Evolutionary conservation across 2,888 invertebrate genomes (phyloP).

Genomic region (Ichneumoninae sp.): DNA sequence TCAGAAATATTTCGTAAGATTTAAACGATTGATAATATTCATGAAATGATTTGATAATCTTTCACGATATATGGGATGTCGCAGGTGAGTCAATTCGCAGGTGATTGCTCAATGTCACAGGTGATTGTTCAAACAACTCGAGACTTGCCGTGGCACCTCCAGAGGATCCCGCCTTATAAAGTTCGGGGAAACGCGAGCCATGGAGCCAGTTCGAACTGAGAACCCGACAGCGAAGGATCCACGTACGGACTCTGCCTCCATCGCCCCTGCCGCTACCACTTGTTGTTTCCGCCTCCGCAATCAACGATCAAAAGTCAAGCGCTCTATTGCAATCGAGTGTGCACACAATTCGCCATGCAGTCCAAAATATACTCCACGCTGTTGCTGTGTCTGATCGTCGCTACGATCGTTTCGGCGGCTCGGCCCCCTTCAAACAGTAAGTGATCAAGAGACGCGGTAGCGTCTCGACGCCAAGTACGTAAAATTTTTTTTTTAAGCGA

Average conservation of each 20-base stretch:
- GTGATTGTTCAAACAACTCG: not conserved
- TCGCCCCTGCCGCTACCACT: not conserved
- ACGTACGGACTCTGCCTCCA: not conserved
- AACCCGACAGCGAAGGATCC: not conserved
- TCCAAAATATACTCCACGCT: slow-evolving; percentile 17
- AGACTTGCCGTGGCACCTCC: not conserved
- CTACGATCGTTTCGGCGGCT: slow-evolving; percentile 21
- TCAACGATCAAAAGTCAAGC: not conserved
- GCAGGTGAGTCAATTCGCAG: not conserved
- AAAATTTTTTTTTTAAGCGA: too few species aligned
- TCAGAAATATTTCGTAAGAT: too few species aligned
- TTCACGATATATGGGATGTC: too few species aligned
- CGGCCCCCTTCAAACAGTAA: too few species aligned
- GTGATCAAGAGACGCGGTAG: too few species aligned
- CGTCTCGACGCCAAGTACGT: too few species aligned
- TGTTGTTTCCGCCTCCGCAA: not conserved
- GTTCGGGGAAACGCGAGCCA: not conserved
- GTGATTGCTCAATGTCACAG: too few species aligned
- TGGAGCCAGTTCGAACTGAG: not conserved
- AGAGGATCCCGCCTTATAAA: not conserved
- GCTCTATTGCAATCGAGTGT: not conserved
- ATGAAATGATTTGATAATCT: too few species aligned
- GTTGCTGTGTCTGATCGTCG: slow-evolving; percentile 24
- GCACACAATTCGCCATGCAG: slow-evolving; percentile 8
- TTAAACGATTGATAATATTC: too few species aligned